Conservation (phyloP, 2,888 invertebrate species). For the Eupithecia inturbata region DNA sequence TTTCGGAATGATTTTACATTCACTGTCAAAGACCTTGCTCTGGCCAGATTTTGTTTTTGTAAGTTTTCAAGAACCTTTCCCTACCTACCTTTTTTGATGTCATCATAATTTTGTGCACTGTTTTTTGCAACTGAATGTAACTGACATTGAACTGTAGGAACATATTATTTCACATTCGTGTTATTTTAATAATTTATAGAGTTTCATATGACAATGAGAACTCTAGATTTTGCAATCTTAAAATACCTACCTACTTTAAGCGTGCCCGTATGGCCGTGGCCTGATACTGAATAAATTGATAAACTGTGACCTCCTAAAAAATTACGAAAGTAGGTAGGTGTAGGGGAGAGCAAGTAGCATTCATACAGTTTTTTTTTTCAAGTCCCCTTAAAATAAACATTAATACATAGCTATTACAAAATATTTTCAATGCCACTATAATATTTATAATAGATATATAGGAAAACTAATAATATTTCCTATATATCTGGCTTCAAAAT, state of each 20-base stretch:
- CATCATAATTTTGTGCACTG: background rate
- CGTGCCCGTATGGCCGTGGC: background rate
- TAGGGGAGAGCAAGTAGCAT: too few relatives aligned
- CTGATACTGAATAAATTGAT: background rate
- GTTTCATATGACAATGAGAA: background rate
- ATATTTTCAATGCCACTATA: too few relatives aligned
- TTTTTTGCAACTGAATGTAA: background rate
- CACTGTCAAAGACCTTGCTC: background rate
- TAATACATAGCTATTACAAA: too few relatives aligned
- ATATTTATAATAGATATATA: too few relatives aligned
- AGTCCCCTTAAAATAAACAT: too few relatives aligned
- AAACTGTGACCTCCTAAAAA: background rate
- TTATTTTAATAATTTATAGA: background rate
- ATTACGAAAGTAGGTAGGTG: background rate
- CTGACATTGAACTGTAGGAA: background rate
- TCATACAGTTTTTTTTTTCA: too few relatives aligned
- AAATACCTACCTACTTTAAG: background rate
- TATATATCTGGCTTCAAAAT: too few relatives aligned
- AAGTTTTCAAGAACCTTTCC: background rate
- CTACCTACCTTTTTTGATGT: background rate
- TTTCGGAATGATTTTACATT: background rate
- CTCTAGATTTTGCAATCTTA: background rate
- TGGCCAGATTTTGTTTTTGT: background rate
- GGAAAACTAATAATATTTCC: too few relatives aligned
- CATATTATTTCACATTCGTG: background rate